A percentile compares a stretch with the other conserved stretches of the same genome.
Evolutionary conservation across 2,113 vertebrate genomes (phyloP).

Genomic region (Narcine bancroftii): DNA sequence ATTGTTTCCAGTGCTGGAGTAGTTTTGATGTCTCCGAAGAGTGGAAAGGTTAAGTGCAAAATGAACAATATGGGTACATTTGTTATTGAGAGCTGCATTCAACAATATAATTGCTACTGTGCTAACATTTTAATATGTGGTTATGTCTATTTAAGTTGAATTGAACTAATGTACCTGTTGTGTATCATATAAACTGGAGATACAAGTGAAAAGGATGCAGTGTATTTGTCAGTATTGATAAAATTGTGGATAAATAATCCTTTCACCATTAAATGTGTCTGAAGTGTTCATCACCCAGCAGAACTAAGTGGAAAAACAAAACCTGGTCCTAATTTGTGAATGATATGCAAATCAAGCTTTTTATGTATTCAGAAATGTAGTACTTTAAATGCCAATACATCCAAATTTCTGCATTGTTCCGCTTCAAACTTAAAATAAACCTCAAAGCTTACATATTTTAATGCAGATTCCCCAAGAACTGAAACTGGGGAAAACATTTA

Average conservation of each 20-base stretch:
- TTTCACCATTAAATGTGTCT: not conserved
- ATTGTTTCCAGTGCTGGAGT: not conserved
- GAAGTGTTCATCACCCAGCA: not conserved
- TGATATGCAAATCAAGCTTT: not conserved
- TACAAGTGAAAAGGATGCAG: not conserved
- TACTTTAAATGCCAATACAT: not conserved
- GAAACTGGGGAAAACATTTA: not conserved
- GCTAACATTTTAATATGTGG: too few relatives aligned
- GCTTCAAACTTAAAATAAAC: not conserved
- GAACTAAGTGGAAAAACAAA: not conserved
- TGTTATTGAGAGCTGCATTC: not conserved
- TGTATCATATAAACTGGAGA: not conserved
- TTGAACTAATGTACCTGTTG: not conserved
- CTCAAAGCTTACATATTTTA: not conserved
- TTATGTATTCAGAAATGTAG: not conserved
- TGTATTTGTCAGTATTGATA: not conserved
- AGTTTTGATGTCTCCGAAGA: not conserved
- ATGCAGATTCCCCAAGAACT: not conserved
- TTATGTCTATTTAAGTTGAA: not conserved
- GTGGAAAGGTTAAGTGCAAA: not conserved
- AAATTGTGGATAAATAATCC: not conserved
- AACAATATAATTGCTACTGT: not conserved
- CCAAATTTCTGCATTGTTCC: not conserved
- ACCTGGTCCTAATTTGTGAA: not conserved
- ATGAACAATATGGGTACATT: not conserved